These are phyloP conservation scores for Lepilemur septentrionalis DNA, from an alignment of 2,797 vertebrate species.

Conservation along the genomic window DNA sequence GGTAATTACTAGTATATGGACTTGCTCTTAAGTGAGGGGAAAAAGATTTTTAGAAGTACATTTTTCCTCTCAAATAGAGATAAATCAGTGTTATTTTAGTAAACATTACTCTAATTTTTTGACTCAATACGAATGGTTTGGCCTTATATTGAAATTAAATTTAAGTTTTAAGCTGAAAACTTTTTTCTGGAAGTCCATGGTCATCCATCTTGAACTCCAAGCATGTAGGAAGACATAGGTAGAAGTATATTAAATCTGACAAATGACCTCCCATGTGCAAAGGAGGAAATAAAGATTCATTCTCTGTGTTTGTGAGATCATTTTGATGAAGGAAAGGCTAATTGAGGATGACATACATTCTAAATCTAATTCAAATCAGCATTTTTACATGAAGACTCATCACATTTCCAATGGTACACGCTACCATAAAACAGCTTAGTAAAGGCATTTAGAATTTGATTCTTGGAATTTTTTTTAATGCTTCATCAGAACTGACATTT, in stretches of 20 bases:
- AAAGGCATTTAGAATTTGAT: slow-evolving; percentile 85
- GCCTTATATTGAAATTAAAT: slow-evolving; percentile 73
- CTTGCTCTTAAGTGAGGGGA: not conserved
- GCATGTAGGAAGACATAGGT: slow-evolving; percentile 86
- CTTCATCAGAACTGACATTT: slow-evolving; percentile 84
- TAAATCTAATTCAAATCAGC: slow-evolving; percentile 90
- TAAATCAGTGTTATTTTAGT: slow-evolving; percentile 45
- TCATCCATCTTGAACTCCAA: slow-evolving; percentile 85
- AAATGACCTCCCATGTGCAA: slow-evolving; percentile 90
- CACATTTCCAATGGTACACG: slow-evolving; percentile 84
- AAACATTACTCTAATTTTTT: slow-evolving; percentile 56
- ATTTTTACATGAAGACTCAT: slow-evolving; percentile 90
- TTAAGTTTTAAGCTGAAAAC: slow-evolving; percentile 70
- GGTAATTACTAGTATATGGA: not conserved
- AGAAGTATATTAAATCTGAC: slow-evolving; percentile 89
- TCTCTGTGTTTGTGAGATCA: slow-evolving; percentile 88
- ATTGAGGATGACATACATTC: slow-evolving; percentile 88
- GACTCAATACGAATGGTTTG: slow-evolving; percentile 40
- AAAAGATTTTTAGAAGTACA: not conserved
- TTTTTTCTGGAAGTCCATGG: slow-evolving; percentile 68
- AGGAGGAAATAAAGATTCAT: slow-evolving; percentile 91
- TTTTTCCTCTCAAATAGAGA: not conserved
- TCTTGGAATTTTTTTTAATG: slow-evolving; percentile 80
- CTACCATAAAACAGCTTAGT: slow-evolving; percentile 85
- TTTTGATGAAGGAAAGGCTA: slow-evolving; percentile 88